These are phyloP conservation scores for Zalophus californianus DNA, from an alignment of 2,797 vertebrate genomes.

Conservation along the genomic window DNA sequence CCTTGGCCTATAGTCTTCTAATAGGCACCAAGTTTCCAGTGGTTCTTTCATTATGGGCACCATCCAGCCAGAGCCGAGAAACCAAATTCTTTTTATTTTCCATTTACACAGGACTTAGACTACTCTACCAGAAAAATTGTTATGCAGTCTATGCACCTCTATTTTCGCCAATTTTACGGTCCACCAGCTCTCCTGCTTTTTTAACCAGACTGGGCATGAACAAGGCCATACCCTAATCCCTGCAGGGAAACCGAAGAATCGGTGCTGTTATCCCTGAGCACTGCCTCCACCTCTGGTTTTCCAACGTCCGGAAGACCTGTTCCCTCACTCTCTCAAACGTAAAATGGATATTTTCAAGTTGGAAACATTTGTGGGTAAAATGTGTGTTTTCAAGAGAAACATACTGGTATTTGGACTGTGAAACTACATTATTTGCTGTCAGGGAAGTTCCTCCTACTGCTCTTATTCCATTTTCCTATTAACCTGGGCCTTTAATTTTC, in stretches of 20 bases:
- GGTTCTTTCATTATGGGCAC: background rate
- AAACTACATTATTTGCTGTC: constrained; percentile 3
- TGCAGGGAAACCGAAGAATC: background rate
- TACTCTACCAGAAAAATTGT: background rate
- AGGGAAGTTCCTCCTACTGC: background rate
- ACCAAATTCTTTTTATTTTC: background rate
- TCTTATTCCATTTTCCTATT: background rate
- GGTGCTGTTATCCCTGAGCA: background rate
- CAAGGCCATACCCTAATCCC: background rate
- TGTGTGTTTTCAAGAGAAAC: constrained; percentile 32
- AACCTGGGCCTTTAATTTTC: background rate
- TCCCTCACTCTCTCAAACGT: background rate
- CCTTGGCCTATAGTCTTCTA: background rate
- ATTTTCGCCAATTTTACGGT: background rate
- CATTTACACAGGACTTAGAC: background rate
- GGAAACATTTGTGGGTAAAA: constrained; percentile 29
- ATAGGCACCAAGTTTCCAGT: background rate
- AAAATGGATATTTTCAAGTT: background rate
- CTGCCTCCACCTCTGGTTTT: background rate
- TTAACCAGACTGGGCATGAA: background rate
- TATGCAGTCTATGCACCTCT: background rate
- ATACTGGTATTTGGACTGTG: background rate
- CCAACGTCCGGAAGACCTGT: background rate
- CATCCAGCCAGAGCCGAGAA: background rate
- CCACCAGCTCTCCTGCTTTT: background rate